These are phyloP conservation scores for Acleris laterana DNA, from an alignment of 2,888 invertebrate species.

Conservation along the genomic window DNA sequence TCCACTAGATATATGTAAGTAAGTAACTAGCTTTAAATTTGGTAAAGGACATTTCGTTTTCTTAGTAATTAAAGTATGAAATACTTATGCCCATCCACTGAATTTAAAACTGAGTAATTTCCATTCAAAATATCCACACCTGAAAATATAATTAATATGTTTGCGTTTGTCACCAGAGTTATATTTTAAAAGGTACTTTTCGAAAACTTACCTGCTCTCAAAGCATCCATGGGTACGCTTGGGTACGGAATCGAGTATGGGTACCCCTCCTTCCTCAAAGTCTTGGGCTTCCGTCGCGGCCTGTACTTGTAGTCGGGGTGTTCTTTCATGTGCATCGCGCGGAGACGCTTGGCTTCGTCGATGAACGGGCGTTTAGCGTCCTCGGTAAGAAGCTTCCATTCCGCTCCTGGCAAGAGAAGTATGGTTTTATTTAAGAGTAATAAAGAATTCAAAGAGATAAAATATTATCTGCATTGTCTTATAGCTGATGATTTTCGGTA, in stretches of 20 bases:
- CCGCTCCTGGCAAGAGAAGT: constrained; percentile 87
- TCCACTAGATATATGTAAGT: too few species aligned
- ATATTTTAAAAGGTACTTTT: constrained; percentile 4
- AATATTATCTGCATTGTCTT: too few species aligned
- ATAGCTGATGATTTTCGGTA: too few species aligned
- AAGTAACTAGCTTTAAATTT: too few species aligned
- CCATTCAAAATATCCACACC: too few species aligned
- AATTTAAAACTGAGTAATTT: too few species aligned
- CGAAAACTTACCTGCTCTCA: constrained; percentile 90
- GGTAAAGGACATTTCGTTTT: too few species aligned
- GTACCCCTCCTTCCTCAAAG: constrained; percentile 94
- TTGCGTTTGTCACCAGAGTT: too few species aligned
- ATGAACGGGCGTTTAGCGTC: constrained; percentile 98
- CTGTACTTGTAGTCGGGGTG: constrained; percentile 98
- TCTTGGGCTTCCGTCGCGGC: constrained; percentile 94
- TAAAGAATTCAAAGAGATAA: too few species aligned
- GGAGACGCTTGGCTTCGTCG: constrained; percentile 97
- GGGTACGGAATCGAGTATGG: constrained; percentile 97
- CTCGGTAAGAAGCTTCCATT: constrained; percentile 97
- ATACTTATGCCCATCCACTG: too few species aligned
- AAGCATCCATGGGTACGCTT: constrained; percentile 94
- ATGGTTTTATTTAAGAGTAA: not conserved
- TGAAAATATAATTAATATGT: too few species aligned
- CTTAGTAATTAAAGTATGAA: too few species aligned
- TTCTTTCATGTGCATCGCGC: constrained; percentile 97